Percentiles rank a stretch among this genome's conserved stretches.
Conservation (phyloP, 2,113 vertebrate species). For the Upupa epops region DNA sequence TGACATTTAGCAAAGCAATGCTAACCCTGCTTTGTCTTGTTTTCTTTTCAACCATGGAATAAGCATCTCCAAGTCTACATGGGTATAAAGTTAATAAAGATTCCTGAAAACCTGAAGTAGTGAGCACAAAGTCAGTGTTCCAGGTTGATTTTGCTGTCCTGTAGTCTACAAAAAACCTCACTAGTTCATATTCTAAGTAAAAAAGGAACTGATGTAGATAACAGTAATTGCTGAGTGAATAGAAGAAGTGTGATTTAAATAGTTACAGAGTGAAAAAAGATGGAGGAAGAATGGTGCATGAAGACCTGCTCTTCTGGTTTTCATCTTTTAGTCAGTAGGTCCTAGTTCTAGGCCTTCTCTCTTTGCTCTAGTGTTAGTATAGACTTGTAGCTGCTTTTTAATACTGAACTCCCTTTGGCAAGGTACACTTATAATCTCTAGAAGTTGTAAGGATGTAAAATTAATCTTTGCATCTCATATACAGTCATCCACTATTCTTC, state of each 20-base stretch:
- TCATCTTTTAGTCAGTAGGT: not conserved
- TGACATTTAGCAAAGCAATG: not conserved
- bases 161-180: not conserved
- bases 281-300: not conserved
- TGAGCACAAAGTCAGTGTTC: fast-evolving
- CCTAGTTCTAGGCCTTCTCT: not conserved
- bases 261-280: not conserved
- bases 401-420: not conserved
- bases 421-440: not conserved
- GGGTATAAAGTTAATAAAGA: not conserved
- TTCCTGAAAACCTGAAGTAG: not conserved
- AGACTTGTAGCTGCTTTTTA: not conserved
- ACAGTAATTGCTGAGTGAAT: not conserved
- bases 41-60: not conserved
- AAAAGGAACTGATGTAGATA: not conserved
- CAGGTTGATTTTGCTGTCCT: not conserved
- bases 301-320: not conserved
- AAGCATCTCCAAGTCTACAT: fast-evolving
- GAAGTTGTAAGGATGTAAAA: not conserved
- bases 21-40: not conserved
- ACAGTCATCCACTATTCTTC: not conserved
- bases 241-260: not conserved
- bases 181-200: not conserved
- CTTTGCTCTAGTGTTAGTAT: not conserved
- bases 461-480: not conserved